These are phyloP conservation scores for Drosophila orena DNA, from an alignment of 1,140 invertebrate genomes.

Conservation along the genomic window DNA sequence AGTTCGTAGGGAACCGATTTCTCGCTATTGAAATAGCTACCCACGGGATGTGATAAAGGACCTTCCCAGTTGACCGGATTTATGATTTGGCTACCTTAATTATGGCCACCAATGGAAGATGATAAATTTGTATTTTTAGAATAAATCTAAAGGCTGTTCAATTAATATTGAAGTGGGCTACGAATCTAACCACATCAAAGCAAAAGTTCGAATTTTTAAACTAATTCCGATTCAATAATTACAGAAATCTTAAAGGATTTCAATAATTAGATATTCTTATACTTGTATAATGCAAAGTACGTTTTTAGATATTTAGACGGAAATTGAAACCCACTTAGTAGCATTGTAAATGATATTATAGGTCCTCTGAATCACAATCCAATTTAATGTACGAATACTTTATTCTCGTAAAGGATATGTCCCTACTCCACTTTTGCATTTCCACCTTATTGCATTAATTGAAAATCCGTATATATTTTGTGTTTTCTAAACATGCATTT, in stretches of 20 bases:
- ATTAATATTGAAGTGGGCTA: not conserved
- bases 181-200: not conserved
- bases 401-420: too few relatives aligned
- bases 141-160: slow-evolving; percentile 56
- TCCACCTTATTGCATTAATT: not conserved
- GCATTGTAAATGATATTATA: too few relatives aligned
- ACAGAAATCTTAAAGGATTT: too few relatives aligned
- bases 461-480: not conserved
- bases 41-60: slow-evolving; percentile 1
- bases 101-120: not conserved
- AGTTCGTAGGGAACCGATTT: slow-evolving; percentile 72
- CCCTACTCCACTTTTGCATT: not conserved
- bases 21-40: slow-evolving; percentile 36
- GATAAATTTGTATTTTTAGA: slow-evolving; percentile 10
- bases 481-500: slow-evolving; percentile 74
- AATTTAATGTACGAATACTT: too few relatives aligned
- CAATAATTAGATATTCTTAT: too few relatives aligned
- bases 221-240: too few relatives aligned
- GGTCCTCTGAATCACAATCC: too few relatives aligned
- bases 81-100: slow-evolving; percentile 4
- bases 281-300: too few relatives aligned
- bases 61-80: slow-evolving; percentile 7
- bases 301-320: too few relatives aligned
- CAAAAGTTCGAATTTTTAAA: too few relatives aligned
- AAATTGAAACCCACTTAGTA: too few relatives aligned